Base-by-base conservation (phyloP, 2,888 invertebrate species). In the Amphimallon solstitiale region DNA sequence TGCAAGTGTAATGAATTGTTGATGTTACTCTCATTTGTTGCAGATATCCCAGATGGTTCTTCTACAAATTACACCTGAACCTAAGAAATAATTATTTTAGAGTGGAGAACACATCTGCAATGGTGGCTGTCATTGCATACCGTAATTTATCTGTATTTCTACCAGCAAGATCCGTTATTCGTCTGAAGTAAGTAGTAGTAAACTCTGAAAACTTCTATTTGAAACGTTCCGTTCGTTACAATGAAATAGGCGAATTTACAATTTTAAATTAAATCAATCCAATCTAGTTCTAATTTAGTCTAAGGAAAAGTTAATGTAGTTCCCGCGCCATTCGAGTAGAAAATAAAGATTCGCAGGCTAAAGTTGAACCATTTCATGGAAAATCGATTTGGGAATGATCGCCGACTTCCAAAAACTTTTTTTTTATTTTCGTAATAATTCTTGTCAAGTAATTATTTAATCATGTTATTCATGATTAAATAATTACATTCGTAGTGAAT, bases 101-200 rank as follows among this genome's bases (percentile, higher is more conserved):
- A 51, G 37, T 49, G 45, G 19, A 67, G 56, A 54, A 67, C 68
- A 49, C 49, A 5, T 19, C 63, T 14, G 65, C 71, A 56, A 71
- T 75, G 56, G 68, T 80, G 43, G 75, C 76, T 7, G 85, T 87
- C 15, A 84, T 89, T 5, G 84, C 87, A 70, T 92, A 90, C 77
- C 87, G 86, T 73, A 88, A 89, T 73, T 79, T 91, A 65, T 86
- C 87, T 5, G 82, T 85, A 2, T 88, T 88, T 72, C 81, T 90
- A 67, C 90, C 90, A 0, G 85, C 85, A 0, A 80, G 89, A 63
- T 86, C 87, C 56, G 84, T 87, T 61, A 85, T 87, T 68, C 86
- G 89, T 76, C 84, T 86, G 70, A 87, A 86, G 90, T 90, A 82
- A 85, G 88, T 84, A 54, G 23, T 35, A 38, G 62, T 56, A 40